These are phyloP conservation scores for Falco concolor DNA, from an alignment of 2,797 vertebrate genomes.

Conservation along the genomic window DNA sequence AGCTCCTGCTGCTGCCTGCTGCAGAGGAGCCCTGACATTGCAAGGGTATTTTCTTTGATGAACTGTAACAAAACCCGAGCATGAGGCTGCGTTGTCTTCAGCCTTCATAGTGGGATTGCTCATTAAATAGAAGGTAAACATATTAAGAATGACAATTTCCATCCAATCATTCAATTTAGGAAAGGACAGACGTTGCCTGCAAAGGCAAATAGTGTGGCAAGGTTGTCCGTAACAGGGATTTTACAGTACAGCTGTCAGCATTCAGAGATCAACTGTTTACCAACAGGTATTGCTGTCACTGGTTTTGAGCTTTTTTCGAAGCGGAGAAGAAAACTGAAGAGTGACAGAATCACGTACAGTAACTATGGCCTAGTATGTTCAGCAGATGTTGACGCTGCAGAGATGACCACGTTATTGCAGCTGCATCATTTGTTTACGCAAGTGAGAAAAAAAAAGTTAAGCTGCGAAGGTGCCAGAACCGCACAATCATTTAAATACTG, in stretches of 20 bases:
- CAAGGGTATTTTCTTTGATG: slow-evolving; percentile 6
- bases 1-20: neutral
- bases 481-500: neutral
- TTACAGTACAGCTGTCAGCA: neutral
- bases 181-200: neutral
- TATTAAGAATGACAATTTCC: slow-evolving; percentile 26
- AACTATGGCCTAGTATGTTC: neutral
- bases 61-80: neutral
- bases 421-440: neutral
- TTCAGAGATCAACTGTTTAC: neutral
- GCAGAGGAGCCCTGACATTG: slow-evolving; percentile 21
- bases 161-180: slow-evolving; percentile 5
- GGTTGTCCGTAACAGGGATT: neutral
- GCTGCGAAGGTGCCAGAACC: neutral
- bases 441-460: neutral
- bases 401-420: neutral
- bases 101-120: neutral
- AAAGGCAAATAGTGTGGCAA: neutral
- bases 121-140: slow-evolving; percentile 33
- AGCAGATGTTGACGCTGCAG: neutral
- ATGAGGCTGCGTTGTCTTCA: neutral
- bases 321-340: neutral
- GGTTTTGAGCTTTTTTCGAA: neutral
- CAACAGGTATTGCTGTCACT: neutral
- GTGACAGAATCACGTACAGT: neutral